Percentiles rank a stretch among this genome's conserved stretches.
These are phyloP conservation scores for Cottus gobio DNA, from an alignment of 2,113 vertebrate species.

Conservation along the genomic window DNA sequence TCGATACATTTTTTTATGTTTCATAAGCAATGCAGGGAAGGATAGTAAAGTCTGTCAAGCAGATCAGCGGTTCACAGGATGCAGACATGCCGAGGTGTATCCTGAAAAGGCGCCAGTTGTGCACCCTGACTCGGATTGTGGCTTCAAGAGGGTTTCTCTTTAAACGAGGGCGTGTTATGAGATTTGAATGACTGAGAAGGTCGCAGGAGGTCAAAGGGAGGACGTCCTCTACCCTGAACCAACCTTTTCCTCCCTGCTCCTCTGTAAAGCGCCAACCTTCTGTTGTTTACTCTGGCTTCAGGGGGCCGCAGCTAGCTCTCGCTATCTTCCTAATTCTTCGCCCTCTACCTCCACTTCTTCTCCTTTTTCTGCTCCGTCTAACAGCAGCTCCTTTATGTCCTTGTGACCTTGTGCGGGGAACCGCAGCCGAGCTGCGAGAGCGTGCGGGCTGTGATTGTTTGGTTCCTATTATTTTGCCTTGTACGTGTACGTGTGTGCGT, in stretches of 20 bases:
- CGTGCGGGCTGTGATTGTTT: constrained; percentile 7
- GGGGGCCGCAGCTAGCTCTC: background rate
- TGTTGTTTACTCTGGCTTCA: constrained; percentile 21
- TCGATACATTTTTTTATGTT: background rate
- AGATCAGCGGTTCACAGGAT: background rate
- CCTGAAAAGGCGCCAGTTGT: background rate
- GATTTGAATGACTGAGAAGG: constrained; percentile 17
- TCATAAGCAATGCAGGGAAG: background rate
- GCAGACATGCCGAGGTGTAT: background rate
- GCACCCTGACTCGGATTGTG: background rate
- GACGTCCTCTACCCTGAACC: constrained; percentile 8
- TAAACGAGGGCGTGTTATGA: background rate
- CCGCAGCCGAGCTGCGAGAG: background rate
- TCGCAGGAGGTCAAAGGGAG: background rate
- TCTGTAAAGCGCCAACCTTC: background rate
- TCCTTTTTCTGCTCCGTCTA: background rate
- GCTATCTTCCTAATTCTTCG: background rate
- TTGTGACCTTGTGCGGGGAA: constrained; percentile 62
- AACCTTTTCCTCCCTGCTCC: constrained; percentile 2
- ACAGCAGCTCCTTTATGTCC: constrained; percentile 13
- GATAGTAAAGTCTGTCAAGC: too few species aligned
- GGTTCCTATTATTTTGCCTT: constrained; percentile 11
- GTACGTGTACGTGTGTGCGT: background rate
- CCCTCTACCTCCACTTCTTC: background rate
- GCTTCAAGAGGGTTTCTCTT: background rate